phyloP scores from a whole-genome alignment of 2,797 vertebrate species.

The Ambastaia sidthimunki region DNA sequence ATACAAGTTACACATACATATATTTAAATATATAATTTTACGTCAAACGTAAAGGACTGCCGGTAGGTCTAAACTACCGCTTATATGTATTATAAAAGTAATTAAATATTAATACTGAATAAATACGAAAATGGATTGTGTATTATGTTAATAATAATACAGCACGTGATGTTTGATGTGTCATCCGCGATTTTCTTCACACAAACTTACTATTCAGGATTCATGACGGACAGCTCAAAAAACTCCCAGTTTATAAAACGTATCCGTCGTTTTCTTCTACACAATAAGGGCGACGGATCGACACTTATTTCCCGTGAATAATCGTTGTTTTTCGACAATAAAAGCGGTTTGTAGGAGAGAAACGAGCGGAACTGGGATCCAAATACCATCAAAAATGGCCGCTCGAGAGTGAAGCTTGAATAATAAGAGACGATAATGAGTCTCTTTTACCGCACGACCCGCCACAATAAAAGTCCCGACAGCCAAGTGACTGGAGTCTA shows the following conservation, averaged over 20 bases:
- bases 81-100: background rate
- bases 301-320: background rate
- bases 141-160: background rate
- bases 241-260: constrained; percentile 47
- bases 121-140: background rate
- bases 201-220: constrained; percentile 93
- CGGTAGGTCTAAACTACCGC: background rate
- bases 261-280: constrained; percentile 7
- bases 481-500: no score
- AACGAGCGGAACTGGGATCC: background rate
- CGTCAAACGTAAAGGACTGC: background rate
- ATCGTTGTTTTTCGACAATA: background rate
- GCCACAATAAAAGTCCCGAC: constrained; percentile 50
- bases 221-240: constrained; percentile 88
- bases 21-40: background rate
- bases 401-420: constrained; percentile 30
- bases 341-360: constrained; percentile 1
- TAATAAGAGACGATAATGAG: background rate
- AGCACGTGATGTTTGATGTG: constrained; percentile 41
- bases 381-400: constrained; percentile 33
- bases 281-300: background rate
- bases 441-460: background rate
- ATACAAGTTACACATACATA: background rate
- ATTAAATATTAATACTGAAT: background rate
- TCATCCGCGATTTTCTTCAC: constrained; percentile 26